Evolutionary conservation across 2,797 vertebrate genomes (phyloP).

Genomic region (Eulemur rubriventer): DNA sequence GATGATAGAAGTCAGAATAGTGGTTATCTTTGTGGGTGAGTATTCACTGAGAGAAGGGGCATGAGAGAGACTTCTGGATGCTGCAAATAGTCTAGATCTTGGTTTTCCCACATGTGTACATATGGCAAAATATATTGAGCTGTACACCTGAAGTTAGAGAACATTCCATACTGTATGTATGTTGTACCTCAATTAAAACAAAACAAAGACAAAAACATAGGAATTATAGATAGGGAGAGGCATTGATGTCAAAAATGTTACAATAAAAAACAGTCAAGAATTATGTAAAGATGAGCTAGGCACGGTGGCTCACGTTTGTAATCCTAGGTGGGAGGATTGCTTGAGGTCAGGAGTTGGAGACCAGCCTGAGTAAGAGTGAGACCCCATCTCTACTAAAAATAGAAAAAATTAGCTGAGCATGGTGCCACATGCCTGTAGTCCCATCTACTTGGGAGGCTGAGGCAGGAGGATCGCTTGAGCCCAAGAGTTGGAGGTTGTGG

Average conservation of each 20-base stretch:
- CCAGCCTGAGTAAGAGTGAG: background rate
- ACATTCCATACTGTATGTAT: background rate
- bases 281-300: background rate
- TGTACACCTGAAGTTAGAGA: conserved; percentile 25
- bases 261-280: background rate
- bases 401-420: too few species aligned
- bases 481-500: too few species aligned
- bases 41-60: background rate
- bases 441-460: too few species aligned
- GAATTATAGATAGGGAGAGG: background rate
- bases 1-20: background rate
- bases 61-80: background rate
- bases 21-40: conserved; percentile 31
- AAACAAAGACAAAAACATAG: background rate
- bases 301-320: too few species aligned
- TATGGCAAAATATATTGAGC: background rate
- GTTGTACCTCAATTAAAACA: background rate
- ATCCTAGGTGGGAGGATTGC: background rate
- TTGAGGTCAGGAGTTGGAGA: too few species aligned
- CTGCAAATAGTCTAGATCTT: conserved; percentile 34
- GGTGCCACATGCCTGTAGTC: too few species aligned
- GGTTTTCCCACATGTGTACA: background rate
- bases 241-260: background rate
- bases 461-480: too few species aligned
- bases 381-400: background rate